Base-by-base conservation (phyloP, 1,140 invertebrate genomes). In the Pseudomyrmex cubaensis region DNA sequence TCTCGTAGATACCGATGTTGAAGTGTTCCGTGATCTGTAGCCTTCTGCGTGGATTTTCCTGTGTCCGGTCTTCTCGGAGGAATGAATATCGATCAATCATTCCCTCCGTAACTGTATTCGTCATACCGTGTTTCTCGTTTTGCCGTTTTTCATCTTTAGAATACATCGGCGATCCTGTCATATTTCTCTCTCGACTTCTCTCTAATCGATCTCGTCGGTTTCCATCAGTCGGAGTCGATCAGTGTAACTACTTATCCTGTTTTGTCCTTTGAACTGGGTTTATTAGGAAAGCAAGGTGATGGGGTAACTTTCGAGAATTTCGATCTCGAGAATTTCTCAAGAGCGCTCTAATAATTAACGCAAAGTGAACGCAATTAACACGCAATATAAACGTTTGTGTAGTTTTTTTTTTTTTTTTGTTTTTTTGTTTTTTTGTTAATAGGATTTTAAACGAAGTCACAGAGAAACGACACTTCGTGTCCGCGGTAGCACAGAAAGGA, bases 41-140 rank as follows among this genome's bases (percentile, higher is more conserved):
- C n/a, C 17, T 8, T n/a, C 46, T 66, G 64, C 76, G 76, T 35
- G 0, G 44, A n/a, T 57, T 22, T 44, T 17, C n/a, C 15, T 35
- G 5, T 61, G 7, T 46, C 25, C 7, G 46, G 25, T 66, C 13
- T 35, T 54, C 56, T 52, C 44, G 22, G 83, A 74, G 85, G 70
- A 61, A 77, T 87, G 85, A 86, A 72, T 87, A 83, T 87, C 85
- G 85, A 87, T 85, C 84, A 62, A 22, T 35, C 20, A 15, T 10
- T 25, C 44, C 0, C 5, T 35, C 54, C 12, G 54, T 72, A 80
- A 20, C 12, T 48, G 9, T 77, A 13, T 17, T 48, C n/a, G 56
- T 12, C 13, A 57, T 78, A 70, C 48, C 22, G 44, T 54, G 8
- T 70, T 22, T 20, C 50, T 52, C 9, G 9, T 13, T 52, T 52